Evolutionary conservation across 2,888 invertebrate species (phyloP), one percentile per base, ranked within the genome.

Genomic region (Ptychoptera contaminata): DNA sequence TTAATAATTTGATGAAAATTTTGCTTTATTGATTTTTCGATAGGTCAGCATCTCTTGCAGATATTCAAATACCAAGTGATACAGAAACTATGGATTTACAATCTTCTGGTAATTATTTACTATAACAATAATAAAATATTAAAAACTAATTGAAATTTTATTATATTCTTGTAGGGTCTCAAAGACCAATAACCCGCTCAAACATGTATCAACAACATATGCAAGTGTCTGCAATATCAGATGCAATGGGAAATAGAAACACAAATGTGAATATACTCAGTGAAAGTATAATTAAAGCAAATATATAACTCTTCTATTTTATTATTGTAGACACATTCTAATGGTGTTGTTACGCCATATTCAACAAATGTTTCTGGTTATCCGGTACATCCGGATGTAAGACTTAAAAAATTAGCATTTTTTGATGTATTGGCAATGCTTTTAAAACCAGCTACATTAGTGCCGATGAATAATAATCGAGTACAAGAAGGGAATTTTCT

Each of bases 371-470:
- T 65, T 37, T 61, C 71, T 49, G 70, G 69, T 34, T 81, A 79
- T 63, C 92, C 92, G 7, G 80, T 92, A 43, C 87, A 91, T 62
- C 92, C 93, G 0, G 92, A 94, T 64, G 91, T 96, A n/a, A 79
- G 79, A 58, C 77, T 94, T 54, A 91, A 88, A 60, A 79, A 79
- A 56, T 68, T 96, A 43, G 93, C 96, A 2, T 96, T 96, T 67
- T 96, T 86, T 63, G 93, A 94, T 63, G 75, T 87, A 49, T 62
- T 88, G 46, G 82, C 79, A 2, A 90, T 91, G 58, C 71, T 96
- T 38, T 71, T 94, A 56, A 90, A 90, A 65, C 92, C 94, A 0
- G 87, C 90, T 16, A 86, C 86, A 46, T 73, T 94, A 59, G 76
- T 83, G 66, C 78, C 79, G 9, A 67, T 68, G 48, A 72, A 72